These are phyloP conservation scores for Hermaeophaga mercurialis DNA, from an alignment of 2,888 invertebrate genomes.

Conservation along the genomic window DNA sequence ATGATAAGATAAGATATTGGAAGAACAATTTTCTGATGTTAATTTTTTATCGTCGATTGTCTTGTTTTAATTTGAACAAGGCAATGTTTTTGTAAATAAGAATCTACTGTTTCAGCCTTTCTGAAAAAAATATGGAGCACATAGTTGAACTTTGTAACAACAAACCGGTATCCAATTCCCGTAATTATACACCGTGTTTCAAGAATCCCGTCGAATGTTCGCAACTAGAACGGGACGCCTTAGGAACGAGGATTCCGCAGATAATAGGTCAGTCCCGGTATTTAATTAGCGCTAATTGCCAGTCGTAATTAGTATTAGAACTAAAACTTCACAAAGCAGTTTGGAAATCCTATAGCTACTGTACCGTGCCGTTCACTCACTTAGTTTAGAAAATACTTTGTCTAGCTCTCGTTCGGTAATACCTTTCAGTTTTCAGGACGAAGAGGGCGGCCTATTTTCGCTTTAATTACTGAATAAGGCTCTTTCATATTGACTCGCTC, in stretches of 20 bases:
- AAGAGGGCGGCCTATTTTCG: conserved; percentile 23
- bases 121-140: no score
- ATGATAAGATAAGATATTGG: no score
- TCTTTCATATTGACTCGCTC: no score
- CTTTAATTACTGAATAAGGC: conserved; percentile 37
- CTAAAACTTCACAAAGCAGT: conserved; percentile 56
- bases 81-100: no score
- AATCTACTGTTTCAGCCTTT: no score
- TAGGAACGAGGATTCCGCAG: conserved; percentile 50
- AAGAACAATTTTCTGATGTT: no score
- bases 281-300: conserved; percentile 59
- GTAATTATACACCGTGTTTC: conserved; percentile 21
- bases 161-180: conserved; percentile 18
- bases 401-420: conserved; percentile 46
- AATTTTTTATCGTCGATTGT: no score
- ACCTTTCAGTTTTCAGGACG: conserved; percentile 36
- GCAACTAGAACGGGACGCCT: conserved; percentile 51
- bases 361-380: conserved; percentile 34
- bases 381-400: conserved; percentile 45
- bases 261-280: conserved; percentile 57
- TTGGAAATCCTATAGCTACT: conserved; percentile 54
- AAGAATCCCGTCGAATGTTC: conserved; percentile 38
- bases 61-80: no score
- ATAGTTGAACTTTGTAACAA: conserved; percentile 23
- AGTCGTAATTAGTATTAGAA: conserved; percentile 57